Base-by-base conservation (phyloP, 1,140 invertebrate species). In the Drosophila nikananu region DNA sequence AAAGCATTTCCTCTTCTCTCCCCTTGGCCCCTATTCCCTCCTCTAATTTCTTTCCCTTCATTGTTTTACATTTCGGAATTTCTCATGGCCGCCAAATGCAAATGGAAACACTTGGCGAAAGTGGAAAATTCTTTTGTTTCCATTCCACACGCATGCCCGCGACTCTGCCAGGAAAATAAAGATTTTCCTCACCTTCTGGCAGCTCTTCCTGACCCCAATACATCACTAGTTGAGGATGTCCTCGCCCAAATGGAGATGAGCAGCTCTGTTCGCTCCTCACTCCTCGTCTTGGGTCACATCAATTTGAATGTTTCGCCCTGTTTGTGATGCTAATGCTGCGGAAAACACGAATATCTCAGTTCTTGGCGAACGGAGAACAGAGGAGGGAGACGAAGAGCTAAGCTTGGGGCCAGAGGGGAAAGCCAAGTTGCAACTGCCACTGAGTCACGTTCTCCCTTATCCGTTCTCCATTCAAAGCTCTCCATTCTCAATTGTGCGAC, bases 271-370 rank as follows among this genome's bases (percentile, higher is more conserved):
- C 30, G 19, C 52, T 32, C 37, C 27, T n/a, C n/a, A 42, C 41
- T 13, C 49, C 1, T 54, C 55, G 10, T 63, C 55, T 51, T 70
- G 51, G 65, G 58, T 80, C 81, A 79, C 77, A 82, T 79, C 75
- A 75, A 75, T 83, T 78, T 82, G 80, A 82, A 75, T 82, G 74
- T 81, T 82, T 73, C 54, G 48, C 73, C 49, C 60, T 67, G 59
- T 83, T 83, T 83, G 76, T 83, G 77, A 83, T 83, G 81, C 65
- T 83, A 83, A 83, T 83, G 80, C 64, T 35, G 58, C 32, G 51
- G 61, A 60, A 21, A 79, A 75, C 71, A 79, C 64, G 75, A 79
- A 70, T 78, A 79, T 73, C 81, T 83, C 44, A 65, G 77, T 62
- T 77, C 42, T 44, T 30, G 55, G 42, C 2, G 13, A 37, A 15